Conservation (phyloP, 2,888 invertebrate genomes). For the Allolobophora icterica region DNA sequence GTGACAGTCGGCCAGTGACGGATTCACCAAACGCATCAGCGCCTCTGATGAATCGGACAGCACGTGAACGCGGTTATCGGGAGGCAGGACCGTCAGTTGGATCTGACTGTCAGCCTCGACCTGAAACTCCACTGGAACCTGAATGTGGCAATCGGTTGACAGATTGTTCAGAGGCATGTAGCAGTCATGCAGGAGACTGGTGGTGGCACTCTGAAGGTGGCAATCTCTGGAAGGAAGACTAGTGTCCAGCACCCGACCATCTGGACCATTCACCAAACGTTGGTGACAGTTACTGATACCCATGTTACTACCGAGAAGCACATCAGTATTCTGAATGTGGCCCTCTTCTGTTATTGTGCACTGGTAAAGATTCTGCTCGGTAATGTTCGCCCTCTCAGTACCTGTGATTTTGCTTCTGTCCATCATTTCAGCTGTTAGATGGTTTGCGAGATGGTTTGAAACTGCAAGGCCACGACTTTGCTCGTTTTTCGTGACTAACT, state of each 20-base stretch:
- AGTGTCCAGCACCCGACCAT: background rate
- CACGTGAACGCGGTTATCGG: background rate
- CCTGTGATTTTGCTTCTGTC: background rate
- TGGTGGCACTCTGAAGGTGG: background rate
- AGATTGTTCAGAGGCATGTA: background rate
- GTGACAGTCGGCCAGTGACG: background rate
- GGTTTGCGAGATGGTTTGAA: background rate
- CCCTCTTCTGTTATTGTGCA: background rate
- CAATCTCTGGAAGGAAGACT: background rate
- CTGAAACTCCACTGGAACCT: background rate
- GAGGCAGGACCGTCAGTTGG: conserved; percentile 6
- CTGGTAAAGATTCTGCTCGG: background rate
- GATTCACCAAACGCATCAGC: conserved; percentile 1
- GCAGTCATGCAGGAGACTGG: background rate
- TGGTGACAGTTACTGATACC: background rate
- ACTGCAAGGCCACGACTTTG: background rate
- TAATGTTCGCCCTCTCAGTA: background rate
- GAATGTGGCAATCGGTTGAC: background rate
- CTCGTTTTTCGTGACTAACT: background rate
- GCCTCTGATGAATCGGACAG: background rate
- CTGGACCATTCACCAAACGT: background rate
- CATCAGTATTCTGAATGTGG: background rate
- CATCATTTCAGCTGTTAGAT: background rate
- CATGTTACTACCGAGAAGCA: background rate
- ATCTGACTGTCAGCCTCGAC: background rate